Conservation (phyloP, 2,113 vertebrate species). For the Crotalus tigris region DNA sequence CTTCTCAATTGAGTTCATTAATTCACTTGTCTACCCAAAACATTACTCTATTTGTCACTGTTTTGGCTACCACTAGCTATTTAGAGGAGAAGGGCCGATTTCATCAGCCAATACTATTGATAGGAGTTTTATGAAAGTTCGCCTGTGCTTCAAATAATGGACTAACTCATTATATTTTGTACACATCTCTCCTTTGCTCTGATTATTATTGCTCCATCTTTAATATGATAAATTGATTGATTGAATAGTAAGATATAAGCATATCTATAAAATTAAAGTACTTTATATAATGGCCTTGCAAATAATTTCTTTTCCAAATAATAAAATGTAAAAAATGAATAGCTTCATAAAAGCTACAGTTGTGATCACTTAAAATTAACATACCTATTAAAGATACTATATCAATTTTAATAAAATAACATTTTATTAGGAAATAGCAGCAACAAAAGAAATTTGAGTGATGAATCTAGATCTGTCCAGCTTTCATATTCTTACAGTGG, state of each 20-base stretch:
- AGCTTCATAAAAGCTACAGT: background rate
- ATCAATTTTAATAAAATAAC: background rate
- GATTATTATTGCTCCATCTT: background rate
- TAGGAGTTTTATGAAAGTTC: constrained; percentile 37
- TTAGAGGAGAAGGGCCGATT: background rate
- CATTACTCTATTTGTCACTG: constrained; percentile 11
- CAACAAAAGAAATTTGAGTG: background rate
- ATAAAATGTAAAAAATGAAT: background rate
- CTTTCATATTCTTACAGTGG: background rate
- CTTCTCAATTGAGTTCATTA: constrained; percentile 23
- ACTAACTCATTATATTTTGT: constrained; percentile 39
- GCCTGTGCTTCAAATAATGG: constrained; percentile 19
- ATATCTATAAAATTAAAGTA: background rate
- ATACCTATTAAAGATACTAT: background rate
- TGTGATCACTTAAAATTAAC: background rate
- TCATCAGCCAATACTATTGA: constrained; percentile 32
- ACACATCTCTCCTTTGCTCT: constrained; percentile 25
- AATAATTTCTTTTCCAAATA: background rate
- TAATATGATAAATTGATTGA: background rate
- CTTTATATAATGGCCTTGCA: background rate
- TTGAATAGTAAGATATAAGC: background rate
- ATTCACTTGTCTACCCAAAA: constrained; percentile 34
- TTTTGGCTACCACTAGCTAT: constrained; percentile 23
- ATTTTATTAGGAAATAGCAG: background rate
- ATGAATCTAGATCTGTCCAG: background rate